Evolutionary conservation across 2,888 invertebrate species (phyloP).

Genomic region (Odontomyia ornata): DNA sequence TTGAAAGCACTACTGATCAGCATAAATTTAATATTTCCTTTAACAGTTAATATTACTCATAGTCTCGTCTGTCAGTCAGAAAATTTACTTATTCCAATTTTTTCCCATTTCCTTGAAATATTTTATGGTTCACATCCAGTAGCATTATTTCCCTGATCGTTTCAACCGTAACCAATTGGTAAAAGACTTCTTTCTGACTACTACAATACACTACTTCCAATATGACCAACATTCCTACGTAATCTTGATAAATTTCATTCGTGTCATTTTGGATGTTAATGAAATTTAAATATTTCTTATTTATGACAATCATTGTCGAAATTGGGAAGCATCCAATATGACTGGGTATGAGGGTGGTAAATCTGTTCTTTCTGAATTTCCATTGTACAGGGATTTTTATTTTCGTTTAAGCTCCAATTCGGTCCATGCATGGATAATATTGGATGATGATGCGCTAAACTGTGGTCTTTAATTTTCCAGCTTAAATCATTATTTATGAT

Average conservation of each 20-base stretch:
- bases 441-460: background rate
- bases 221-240: background rate
- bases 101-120: no score
- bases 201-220: no score
- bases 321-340: background rate
- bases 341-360: constrained; percentile 12
- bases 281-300: constrained; percentile 39
- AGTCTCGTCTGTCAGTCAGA: no score
- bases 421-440: background rate
- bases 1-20: no score
- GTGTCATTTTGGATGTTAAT: constrained; percentile 31
- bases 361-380: background rate
- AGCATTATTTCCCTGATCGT: background rate
- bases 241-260: constrained; percentile 30
- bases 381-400: background rate
- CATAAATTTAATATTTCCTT: no score
- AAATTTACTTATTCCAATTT: no score
- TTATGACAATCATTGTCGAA: constrained; percentile 24
- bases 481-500: constrained; percentile 5
- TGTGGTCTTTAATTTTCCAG: background rate
- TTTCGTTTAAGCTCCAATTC: background rate
- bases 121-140: no score
- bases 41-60: no score
- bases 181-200: background rate
- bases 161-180: background rate